Conservation (phyloP, 1,140 invertebrate species). For the Theocolax elegans region DNA sequence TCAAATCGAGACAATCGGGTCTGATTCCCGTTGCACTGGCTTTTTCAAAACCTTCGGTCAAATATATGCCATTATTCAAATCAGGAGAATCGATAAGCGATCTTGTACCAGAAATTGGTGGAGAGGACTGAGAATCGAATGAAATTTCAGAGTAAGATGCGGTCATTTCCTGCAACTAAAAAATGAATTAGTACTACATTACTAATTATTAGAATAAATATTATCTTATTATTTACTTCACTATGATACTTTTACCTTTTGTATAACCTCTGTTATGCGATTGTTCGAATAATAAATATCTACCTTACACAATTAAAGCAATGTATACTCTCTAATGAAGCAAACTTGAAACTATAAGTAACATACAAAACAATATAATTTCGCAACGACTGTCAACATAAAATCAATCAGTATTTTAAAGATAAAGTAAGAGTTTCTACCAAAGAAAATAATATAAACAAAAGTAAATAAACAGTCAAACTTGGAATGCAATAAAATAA, state of each 20-base stretch:
- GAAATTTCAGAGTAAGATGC: slow-evolving; percentile 88
- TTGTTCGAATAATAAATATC: background rate
- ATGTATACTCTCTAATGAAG: background rate
- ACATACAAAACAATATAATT: background rate
- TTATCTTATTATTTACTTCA: background rate
- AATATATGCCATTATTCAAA: slow-evolving; percentile 54
- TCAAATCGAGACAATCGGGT: slow-evolving; percentile 65
- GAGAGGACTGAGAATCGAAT: slow-evolving; percentile 74
- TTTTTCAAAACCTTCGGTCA: slow-evolving; percentile 48
- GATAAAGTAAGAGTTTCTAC: background rate
- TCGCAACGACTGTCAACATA: background rate
- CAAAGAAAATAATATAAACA: too few species aligned
- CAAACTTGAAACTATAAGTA: background rate
- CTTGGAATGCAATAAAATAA: too few species aligned
- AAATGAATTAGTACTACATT: slow-evolving; percentile 21
- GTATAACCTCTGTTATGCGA: background rate
- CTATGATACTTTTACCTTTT: background rate
- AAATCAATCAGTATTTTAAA: background rate
- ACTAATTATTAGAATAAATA: background rate
- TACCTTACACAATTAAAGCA: background rate
- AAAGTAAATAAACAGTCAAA: too few species aligned
- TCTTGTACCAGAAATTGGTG: slow-evolving; percentile 59
- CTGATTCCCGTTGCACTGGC: slow-evolving; percentile 51
- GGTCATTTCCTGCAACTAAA: slow-evolving; percentile 74
- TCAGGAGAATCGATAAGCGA: slow-evolving; percentile 61